Base-by-base conservation (phyloP, 1,140 invertebrate species). In the Aplysia californica region DNA sequence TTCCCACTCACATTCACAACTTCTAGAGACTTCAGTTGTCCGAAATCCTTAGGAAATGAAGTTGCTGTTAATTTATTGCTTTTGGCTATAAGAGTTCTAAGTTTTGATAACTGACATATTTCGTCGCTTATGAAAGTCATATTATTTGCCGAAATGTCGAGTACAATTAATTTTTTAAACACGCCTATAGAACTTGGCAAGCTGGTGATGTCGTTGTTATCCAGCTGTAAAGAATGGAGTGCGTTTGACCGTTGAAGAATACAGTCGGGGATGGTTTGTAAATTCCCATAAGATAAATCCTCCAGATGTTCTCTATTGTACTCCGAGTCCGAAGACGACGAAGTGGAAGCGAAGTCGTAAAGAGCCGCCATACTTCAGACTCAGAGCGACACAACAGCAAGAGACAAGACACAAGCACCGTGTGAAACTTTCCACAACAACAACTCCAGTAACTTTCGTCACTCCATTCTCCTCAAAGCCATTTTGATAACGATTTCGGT, bases 1-100 rank as follows among this genome's bases (percentile, higher is more conserved):
- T 99, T 99, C 21, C 97, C 97, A 90, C 96, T 97, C 21, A 99
- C 91, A 91, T 98, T 98, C 0, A 99, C 85, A 87, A 97, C 95
- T 85, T 94, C 93, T 0, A 99, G 89, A 3, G 86, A 90, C 23
- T 87, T 84, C 23, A 92, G 88, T 21, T 89, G 82, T 31, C 91
- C 91, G 83, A 98, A 94, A 76, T 93, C 93, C 89, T 98, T 98
- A 0, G 97, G 96, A 75, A 99, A 89, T 3, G 94, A 94, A 64
- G 94, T 92, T 80, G 95, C 95, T 0, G 92, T 93, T 10, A 99
- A 87, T 64, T 92, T 89, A 89, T 99, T 99, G 85, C 98, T 96
- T 90, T 95, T 96, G 0, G 94, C 95, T 26, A 96, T 93, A 0
- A 99, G 89, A 36, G 93, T 93, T 23, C 92, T 94, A 31, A 97